Base-by-base conservation (phyloP, 2,888 invertebrate genomes). In the Eretmocerus hayati region DNA sequence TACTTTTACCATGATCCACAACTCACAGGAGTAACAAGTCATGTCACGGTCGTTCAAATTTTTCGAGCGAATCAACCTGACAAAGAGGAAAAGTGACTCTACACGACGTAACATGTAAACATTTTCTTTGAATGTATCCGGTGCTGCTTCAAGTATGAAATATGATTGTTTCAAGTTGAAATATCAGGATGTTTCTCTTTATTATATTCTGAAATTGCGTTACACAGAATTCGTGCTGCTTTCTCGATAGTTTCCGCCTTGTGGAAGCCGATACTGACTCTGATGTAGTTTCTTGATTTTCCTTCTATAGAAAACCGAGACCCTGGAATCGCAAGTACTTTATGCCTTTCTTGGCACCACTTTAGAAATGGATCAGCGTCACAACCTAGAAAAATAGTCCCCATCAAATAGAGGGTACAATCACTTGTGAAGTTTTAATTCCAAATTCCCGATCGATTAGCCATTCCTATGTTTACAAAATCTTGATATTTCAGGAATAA, bases 241-340 rank as follows among this genome's bases (percentile, higher is more conserved):
- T 62, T 60, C 50, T 57, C 52, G 16, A 79, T 57, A 42, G 60
- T 62, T 1, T 68, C 66, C 30, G 62, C 67, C 1, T 54, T 49
- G 54, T 78, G 76, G 58, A 78, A 79, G 16, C 72, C 74, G 52
- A 78, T 74, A 9, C 76, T 72, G 36, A 78, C 47, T n/a, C 78
- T 69, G 33, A 78, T 61, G 48, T 60, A 73, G 53, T 76, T 73
- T 33, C 63, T 65, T 18, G 64, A 67, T 23, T 63, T 56, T 11
- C 62, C 63, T 2, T 61, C 62, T 11, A 65, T 48, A 1, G 77
- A 72, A 60, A 77, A 78, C 31, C 63, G 62, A 19, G 60, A 43
- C 0, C 77, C 77, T 1, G 72, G 65, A 53, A 77, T 72, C 2
- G 74, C 74, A 18, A 62, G 65, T 5, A 78, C 73, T 62, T 73